These are phyloP conservation scores for Bubo scandiacus DNA, from an alignment of 2,113 vertebrate genomes.

Conservation along the genomic window DNA sequence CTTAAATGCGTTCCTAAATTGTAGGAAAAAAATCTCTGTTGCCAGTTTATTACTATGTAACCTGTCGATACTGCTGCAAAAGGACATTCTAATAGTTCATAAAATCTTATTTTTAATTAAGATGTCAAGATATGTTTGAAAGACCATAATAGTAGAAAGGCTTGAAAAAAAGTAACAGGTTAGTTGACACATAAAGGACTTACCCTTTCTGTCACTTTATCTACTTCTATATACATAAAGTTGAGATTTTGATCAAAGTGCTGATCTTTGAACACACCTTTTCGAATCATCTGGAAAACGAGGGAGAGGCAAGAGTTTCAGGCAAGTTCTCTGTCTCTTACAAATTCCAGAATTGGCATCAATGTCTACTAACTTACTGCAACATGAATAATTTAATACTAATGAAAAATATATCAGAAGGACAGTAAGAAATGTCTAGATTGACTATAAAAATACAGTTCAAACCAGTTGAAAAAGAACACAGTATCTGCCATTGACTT, in stretches of 20 bases:
- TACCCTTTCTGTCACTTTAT: constrained; percentile 99
- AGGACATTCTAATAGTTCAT: neutral
- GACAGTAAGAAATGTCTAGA: neutral
- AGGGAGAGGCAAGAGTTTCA: neutral
- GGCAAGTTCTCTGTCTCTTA: neutral
- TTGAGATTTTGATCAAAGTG: constrained; percentile 99
- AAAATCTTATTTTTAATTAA: neutral
- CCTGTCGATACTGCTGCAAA: neutral
- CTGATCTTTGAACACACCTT: constrained; percentile 98
- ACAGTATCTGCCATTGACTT: constrained; percentile 38
- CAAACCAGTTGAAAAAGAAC: neutral
- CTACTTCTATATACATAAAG: constrained; percentile 99
- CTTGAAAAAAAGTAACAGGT: neutral
- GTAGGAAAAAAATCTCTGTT: neutral
- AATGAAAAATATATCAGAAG: neutral
- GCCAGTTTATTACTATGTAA: neutral
- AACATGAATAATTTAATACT: neutral
- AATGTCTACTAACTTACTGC: neutral
- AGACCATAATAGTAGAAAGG: neutral
- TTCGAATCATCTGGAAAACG: constrained; percentile 93
- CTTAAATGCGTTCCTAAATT: accelerated
- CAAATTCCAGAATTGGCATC: neutral
- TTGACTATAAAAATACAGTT: neutral
- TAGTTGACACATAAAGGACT: constrained; percentile 5
- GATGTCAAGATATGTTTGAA: neutral